Evolutionary conservation across 2,113 vertebrate species (phyloP).

Genomic region (Ranitomeya variabilis): DNA sequence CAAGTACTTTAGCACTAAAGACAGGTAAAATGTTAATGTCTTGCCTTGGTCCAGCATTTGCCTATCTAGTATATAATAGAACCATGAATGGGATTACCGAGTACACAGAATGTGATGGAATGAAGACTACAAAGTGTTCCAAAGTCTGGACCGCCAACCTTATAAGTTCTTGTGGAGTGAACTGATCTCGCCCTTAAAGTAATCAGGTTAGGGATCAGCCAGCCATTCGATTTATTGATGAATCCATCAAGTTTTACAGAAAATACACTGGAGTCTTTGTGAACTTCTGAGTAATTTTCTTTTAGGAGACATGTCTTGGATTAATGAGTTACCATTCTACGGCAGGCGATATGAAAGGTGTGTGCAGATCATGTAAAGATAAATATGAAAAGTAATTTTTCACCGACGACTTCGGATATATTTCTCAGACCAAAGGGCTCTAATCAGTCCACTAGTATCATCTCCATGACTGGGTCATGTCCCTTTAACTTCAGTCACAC

Average conservation of each 20-base stretch:
- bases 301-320: neutral
- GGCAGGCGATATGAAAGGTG: neutral
- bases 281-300: neutral
- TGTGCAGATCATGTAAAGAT: neutral
- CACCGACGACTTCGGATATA: neutral
- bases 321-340: constrained; percentile 28
- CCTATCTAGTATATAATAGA: no score
- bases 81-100: no score
- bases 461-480: neutral
- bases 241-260: neutral
- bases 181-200: neutral
- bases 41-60: no score
- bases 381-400: neutral
- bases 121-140: neutral
- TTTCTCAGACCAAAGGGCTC: neutral
- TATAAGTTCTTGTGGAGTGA: neutral
- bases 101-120: no score
- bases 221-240: neutral
- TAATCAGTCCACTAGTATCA: neutral
- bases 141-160: neutral
- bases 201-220: constrained; percentile 1
- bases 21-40: no score
- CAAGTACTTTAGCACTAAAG: no score
- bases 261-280: constrained; percentile 22
- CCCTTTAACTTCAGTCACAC: constrained; percentile 15